Percentiles rank a stretch among this genome's conserved stretches.
Evolutionary conservation across 2,888 invertebrate species (phyloP).

Genomic region (Rhingia campestris): DNA sequence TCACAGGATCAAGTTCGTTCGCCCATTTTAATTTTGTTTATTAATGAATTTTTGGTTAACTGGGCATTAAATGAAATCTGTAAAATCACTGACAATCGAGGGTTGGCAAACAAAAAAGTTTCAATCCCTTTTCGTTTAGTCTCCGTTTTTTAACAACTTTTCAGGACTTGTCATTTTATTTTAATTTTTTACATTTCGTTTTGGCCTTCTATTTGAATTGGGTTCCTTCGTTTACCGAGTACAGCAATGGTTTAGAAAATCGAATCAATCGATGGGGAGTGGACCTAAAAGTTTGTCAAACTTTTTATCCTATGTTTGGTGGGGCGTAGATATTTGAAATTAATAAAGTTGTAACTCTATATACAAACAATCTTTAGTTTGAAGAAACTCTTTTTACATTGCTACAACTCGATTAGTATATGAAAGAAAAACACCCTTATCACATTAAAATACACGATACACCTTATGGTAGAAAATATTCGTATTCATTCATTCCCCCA

Average conservation of each 20-base stretch:
- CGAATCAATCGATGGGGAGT: conserved; percentile 45
- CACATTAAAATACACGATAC: conserved; percentile 31
- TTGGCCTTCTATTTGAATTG: conserved; percentile 50
- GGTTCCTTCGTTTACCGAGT: conserved; percentile 34
- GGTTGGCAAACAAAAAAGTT: conserved; percentile 54
- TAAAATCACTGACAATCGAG: conserved; percentile 57
- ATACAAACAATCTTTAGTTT: conserved; percentile 9
- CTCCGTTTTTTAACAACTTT: conserved; percentile 27
- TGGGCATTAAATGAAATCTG: conserved; percentile 73
- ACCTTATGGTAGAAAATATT: conserved; percentile 56
- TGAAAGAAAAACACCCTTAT: conserved; percentile 47
- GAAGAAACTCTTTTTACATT: conserved; percentile 15
- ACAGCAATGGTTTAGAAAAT: conserved; percentile 31
- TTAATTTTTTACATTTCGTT: conserved; percentile 45
- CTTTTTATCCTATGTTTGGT: conserved; percentile 22
- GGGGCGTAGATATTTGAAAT: background rate
- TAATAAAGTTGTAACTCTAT: background rate
- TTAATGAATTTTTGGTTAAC: conserved; percentile 74
- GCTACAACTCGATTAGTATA: conserved; percentile 53
- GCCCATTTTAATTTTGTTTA: conserved; percentile 74
- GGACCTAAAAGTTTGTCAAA: conserved; percentile 21
- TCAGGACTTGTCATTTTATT: conserved; percentile 54
- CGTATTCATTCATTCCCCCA: conserved; percentile 43
- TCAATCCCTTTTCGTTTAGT: conserved; percentile 60
- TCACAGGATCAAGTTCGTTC: conserved; percentile 45